phyloP scores from a whole-genome alignment of 2,888 invertebrate genomes.

The Allygus modestus region DNA sequence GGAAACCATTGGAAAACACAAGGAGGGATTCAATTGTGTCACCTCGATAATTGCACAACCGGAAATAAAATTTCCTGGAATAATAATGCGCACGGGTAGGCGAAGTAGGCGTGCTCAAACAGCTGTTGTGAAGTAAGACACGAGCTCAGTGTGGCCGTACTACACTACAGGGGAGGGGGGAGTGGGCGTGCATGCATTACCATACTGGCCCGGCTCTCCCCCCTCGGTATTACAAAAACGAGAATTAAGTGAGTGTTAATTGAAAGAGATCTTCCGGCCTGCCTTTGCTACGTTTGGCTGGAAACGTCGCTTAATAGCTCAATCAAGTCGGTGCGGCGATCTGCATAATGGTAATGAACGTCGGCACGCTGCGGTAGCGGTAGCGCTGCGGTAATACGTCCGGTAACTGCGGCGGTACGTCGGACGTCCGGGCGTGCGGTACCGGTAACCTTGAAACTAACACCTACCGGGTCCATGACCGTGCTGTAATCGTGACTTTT shows the following conservation, averaged over 20 bases:
- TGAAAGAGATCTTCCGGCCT: slow-evolving; percentile 48
- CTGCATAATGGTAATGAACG: slow-evolving; percentile 44
- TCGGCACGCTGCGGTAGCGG: not conserved
- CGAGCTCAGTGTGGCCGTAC: not conserved
- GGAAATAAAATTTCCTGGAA: not conserved
- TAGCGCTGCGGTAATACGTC: not conserved
- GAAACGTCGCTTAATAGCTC: slow-evolving; percentile 43
- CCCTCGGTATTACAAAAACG: slow-evolving; percentile 33
- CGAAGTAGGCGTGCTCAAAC: not conserved
- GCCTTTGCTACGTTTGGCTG: slow-evolving; percentile 16
- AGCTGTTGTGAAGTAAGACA: slow-evolving; percentile 2
- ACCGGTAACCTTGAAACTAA: not conserved
- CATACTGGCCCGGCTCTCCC: slow-evolving; percentile 2
- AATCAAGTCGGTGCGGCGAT: slow-evolving; percentile 45
- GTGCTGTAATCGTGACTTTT: no score
- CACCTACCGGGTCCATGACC: no score
- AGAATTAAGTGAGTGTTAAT: slow-evolving; percentile 48
- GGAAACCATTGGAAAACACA: no score
- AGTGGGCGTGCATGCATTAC: slow-evolving; percentile 52
- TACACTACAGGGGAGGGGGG: not conserved
- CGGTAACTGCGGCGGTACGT: not conserved
- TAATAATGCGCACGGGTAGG: not conserved
- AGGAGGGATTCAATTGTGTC: no score
- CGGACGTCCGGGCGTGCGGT: slow-evolving; percentile 25
- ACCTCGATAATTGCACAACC: no score